Conservation (phyloP, 2,113 vertebrate genomes). For the Hippocampus comes region DNA sequence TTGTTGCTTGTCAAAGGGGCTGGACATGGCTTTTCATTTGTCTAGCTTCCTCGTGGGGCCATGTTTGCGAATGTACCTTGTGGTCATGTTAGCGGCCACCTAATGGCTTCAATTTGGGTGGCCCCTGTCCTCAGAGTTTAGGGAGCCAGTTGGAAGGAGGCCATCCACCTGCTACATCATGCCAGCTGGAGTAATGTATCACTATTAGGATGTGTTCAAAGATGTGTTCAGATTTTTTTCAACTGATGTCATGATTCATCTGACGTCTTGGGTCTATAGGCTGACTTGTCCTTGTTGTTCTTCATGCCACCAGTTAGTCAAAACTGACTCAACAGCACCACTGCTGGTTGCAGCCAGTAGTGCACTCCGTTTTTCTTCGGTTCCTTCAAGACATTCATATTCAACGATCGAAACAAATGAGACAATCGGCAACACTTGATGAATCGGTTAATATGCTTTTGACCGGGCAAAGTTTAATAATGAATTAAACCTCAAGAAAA, state of each 20-base stretch:
- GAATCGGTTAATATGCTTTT: not conserved
- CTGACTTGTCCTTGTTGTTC: too few relatives aligned
- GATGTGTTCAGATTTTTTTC: too few relatives aligned
- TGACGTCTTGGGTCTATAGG: too few relatives aligned
- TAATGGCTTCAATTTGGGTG: slow-evolving; percentile 8
- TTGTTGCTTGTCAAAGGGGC: slow-evolving; percentile 50
- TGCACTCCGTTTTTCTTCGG: not conserved
- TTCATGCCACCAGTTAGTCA: too few relatives aligned
- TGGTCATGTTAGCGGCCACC: slow-evolving; percentile 13
- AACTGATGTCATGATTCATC: too few relatives aligned
- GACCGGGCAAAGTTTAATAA: not conserved
- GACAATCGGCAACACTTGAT: not conserved
- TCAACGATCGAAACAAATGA: not conserved
- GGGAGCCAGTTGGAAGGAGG: slow-evolving; percentile 2
- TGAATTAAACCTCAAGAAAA: too few relatives aligned
- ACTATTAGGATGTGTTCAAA: not conserved
- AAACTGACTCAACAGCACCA: too few relatives aligned
- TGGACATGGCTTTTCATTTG: slow-evolving; percentile 61
- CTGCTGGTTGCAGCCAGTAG: not conserved
- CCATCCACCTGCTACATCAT: slow-evolving; percentile 16
- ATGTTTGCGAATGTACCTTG: slow-evolving; percentile 28
- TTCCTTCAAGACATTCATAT: not conserved
- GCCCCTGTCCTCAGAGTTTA: slow-evolving; percentile 9
- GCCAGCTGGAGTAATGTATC: not conserved
- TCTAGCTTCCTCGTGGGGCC: slow-evolving; percentile 6